Evolutionary conservation across 2,113 vertebrate genomes (phyloP), one percentile per base, ranked within the genome.

Genomic region (Erythrolamprus reginae): DNA sequence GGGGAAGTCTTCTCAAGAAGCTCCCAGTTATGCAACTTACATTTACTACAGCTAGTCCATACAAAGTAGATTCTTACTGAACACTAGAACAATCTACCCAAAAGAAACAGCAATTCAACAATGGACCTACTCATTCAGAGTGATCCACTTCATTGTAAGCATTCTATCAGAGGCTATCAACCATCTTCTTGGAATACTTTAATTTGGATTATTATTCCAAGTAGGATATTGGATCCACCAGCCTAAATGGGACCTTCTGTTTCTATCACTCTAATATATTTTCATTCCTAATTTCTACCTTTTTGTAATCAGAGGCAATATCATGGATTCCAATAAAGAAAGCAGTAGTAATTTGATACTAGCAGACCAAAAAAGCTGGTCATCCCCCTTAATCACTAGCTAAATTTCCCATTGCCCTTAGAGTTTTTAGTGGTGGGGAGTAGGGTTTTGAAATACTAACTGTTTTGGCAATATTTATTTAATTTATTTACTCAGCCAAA

Each of bases 371-470:
- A 70, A 70, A 17, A 70, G 0, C n/a, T 19, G 65, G 38, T 38
- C 65, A 70, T 19, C 38, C 5, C 15, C 65, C n/a, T 38, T 70
- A 33, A 38, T 70, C n/a, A 17, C n/a, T 61, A 61, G 26, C 26
- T 61, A n/a, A 61, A 61, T 61, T 61, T 61, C 28, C 58, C 58
- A 61, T 61, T 61, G 28, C 58, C 26, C 10, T 61, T 61, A 61
- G 10, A n/a, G 10, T 61, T 61, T 10, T 61, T 28, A 0, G 5
- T 21, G n/a, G 61, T 2, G 15, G 2, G 0, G 0, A 38, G n/a
- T 38, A n/a, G 65, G 15, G 5, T 33, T 70, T 70, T 17, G n/a
- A 13, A 70, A 33, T 70, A 33, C 15, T n/a, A 70, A 17, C 2
- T 38, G 15, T 38, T 70, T 38, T 33, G 65, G 15, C n/a, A 33